Percentiles rank a stretch among this genome's conserved stretches.
phyloP scores from a whole-genome alignment of 1,140 invertebrate genomes.

The Drosophila kikkawai region DNA sequence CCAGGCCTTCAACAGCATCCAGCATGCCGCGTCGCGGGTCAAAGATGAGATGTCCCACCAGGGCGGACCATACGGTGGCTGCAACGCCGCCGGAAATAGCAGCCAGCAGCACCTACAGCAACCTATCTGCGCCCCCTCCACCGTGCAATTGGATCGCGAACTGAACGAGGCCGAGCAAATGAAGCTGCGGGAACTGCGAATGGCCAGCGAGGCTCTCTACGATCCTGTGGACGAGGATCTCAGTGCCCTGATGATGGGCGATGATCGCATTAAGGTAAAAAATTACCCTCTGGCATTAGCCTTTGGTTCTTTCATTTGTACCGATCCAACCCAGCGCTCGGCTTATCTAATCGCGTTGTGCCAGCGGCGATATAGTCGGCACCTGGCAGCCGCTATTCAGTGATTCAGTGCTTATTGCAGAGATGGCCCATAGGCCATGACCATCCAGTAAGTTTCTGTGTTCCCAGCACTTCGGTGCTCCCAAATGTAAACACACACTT shows the following conservation, averaged over 20 bases:
- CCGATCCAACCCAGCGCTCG: conserved; percentile 31
- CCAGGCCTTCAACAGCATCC: conserved; percentile 85
- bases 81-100: conserved; percentile 15
- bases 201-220: conserved; percentile 93
- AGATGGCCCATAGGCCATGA: conserved; percentile 13
- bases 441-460: conserved; percentile 53
- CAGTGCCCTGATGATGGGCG: conserved; percentile 88
- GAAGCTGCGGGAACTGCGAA: conserved; percentile 93
- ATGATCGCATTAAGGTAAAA: conserved; percentile 87
- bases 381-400: conserved; percentile 45
- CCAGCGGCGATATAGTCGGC: conserved; percentile 58
- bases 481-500: conserved; percentile 74
- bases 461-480: conserved; percentile 56
- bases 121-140: conserved; percentile 68
- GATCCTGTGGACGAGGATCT: conserved; percentile 93
- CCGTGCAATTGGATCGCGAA: conserved; percentile 87
- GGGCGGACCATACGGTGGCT: conserved; percentile 17
- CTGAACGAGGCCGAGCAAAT: conserved; percentile 92
- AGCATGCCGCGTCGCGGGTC: conserved; percentile 72
- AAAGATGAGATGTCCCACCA: conserved; percentile 71
- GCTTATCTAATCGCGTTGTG: conserved; percentile 69
- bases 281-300: conserved; percentile 16
- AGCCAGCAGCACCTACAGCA: conserved; percentile 62
- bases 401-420: conserved; percentile 39
- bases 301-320: conserved; percentile 35